Evolutionary conservation across 2,797 vertebrate genomes (phyloP).

Genomic region (Clarias laeviceps): DNA sequence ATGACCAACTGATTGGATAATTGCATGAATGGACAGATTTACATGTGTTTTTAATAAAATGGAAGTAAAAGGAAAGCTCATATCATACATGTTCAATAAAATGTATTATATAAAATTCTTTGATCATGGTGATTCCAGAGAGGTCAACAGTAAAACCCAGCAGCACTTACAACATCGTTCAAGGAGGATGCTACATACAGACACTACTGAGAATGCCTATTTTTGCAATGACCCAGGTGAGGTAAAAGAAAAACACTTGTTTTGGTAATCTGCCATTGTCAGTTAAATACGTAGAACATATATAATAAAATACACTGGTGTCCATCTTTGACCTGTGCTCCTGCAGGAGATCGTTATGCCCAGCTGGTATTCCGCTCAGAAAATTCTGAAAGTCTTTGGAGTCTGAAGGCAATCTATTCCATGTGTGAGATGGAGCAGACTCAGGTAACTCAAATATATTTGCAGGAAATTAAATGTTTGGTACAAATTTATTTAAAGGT

Average conservation of each 20-base stretch:
- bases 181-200: slow-evolving; percentile 86
- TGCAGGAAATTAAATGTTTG: not conserved
- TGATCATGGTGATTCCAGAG: slow-evolving; percentile 36
- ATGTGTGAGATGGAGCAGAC: slow-evolving; percentile 97
- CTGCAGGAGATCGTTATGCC: slow-evolving; percentile 80
- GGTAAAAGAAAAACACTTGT: slow-evolving; percentile 25
- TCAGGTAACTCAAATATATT: slow-evolving; percentile 77
- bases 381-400: slow-evolving; percentile 96
- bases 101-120: not conserved
- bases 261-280: not conserved
- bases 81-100: not conserved
- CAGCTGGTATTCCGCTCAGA: slow-evolving; percentile 97
- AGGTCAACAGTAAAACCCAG: slow-evolving; percentile 50
- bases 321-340: slow-evolving; percentile 54
- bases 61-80: not conserved
- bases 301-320: slow-evolving; percentile 34
- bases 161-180: slow-evolving; percentile 66
- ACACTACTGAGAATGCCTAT: slow-evolving; percentile 79
- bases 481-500: not conserved
- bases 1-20: not conserved
- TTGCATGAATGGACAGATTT: not conserved
- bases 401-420: slow-evolving; percentile 90
- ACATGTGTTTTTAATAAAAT: not conserved
- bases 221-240: slow-evolving; percentile 91
- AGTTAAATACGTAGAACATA: slow-evolving; percentile 1